phyloP scores from a whole-genome alignment of 1,140 invertebrate species.

The Contarinia nasturtii region DNA sequence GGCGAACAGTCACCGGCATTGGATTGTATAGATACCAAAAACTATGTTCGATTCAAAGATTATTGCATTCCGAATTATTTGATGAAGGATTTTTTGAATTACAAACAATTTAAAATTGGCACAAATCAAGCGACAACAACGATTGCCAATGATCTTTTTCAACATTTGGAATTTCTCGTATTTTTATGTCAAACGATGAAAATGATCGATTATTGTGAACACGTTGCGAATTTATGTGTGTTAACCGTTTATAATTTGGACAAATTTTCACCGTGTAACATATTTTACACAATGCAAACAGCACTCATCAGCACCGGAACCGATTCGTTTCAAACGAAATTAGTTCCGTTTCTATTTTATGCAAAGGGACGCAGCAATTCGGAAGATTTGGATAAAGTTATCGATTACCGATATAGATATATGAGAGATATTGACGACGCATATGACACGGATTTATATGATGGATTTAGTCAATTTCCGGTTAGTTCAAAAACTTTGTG shows the following conservation, averaged over 20 bases:
- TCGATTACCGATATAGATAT: conserved; percentile 11
- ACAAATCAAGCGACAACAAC: not conserved
- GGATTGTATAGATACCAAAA: not conserved
- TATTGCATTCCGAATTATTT: conserved; percentile 17
- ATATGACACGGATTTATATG: not conserved
- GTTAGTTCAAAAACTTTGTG: not conserved
- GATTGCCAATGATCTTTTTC: conserved; percentile 7
- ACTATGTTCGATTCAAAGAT: conserved; percentile 1
- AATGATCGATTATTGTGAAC: conserved; percentile 33
- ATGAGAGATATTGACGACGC: not conserved
- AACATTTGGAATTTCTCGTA: conserved; percentile 19
- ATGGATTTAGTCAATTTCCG: too few relatives aligned
- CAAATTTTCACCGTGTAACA: conserved; percentile 29
- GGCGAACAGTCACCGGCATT: too few relatives aligned
- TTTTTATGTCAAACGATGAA: conserved; percentile 18
- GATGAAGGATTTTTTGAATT: conserved; percentile 16
- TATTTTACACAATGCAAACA: conserved; percentile 27
- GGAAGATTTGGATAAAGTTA: conserved; percentile 25
- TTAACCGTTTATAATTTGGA: conserved; percentile 30
- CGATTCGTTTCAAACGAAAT: conserved; percentile 25
- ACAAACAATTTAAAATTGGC: conserved; percentile 15
- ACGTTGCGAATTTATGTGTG: conserved; percentile 48
- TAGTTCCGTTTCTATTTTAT: conserved; percentile 25
- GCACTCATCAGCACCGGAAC: conserved; percentile 18
- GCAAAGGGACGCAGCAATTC: conserved; percentile 29